Evolutionary conservation across 2,797 vertebrate species (phyloP).

Genomic region (Periophthalmus magnuspinnatus): DNA sequence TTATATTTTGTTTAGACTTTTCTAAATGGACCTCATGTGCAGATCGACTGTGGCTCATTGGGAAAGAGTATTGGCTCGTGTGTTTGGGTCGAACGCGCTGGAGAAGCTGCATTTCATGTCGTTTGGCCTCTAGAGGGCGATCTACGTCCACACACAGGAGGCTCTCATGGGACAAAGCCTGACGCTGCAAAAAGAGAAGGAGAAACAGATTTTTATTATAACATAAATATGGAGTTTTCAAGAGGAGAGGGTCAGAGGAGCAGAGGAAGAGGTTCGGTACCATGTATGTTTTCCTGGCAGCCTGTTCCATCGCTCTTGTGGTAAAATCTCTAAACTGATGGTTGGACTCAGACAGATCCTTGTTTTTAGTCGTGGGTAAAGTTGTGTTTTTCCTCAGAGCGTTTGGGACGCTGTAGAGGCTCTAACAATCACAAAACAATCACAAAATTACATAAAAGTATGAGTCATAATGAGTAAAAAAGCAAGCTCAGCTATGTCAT

Average conservation of each 20-base stretch:
- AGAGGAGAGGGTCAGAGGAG: neutral
- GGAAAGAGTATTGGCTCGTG: conserved; percentile 70
- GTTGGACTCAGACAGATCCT: conserved; percentile 56
- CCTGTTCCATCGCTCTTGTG: conserved; percentile 55
- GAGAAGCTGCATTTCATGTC: conserved; percentile 50
- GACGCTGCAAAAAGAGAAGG: conserved; percentile 70
- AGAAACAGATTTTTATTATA: no score
- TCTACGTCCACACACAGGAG: conserved; percentile 77
- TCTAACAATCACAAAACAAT: neutral
- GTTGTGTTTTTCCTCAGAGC: conserved; percentile 87
- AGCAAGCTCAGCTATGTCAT: no score
- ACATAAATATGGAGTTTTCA: neutral
- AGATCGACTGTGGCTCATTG: conserved; percentile 81
- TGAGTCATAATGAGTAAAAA: no score
- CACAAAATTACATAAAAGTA: neutral
- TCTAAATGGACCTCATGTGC: conserved; percentile 82
- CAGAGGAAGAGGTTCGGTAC: conserved; percentile 61
- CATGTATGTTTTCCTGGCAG: conserved; percentile 69
- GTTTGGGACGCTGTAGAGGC: conserved; percentile 67
- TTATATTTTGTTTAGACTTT: conserved; percentile 51
- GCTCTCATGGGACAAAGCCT: conserved; percentile 86
- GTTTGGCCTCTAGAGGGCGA: conserved; percentile 69
- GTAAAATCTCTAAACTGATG: conserved; percentile 72
- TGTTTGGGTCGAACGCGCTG: conserved; percentile 47
- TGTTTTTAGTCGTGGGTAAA: conserved; percentile 83